Evolutionary conservation across 2,888 invertebrate species (phyloP), one percentile per base, ranked within the genome.

Genomic region (Ormyrus nitidulus): DNA sequence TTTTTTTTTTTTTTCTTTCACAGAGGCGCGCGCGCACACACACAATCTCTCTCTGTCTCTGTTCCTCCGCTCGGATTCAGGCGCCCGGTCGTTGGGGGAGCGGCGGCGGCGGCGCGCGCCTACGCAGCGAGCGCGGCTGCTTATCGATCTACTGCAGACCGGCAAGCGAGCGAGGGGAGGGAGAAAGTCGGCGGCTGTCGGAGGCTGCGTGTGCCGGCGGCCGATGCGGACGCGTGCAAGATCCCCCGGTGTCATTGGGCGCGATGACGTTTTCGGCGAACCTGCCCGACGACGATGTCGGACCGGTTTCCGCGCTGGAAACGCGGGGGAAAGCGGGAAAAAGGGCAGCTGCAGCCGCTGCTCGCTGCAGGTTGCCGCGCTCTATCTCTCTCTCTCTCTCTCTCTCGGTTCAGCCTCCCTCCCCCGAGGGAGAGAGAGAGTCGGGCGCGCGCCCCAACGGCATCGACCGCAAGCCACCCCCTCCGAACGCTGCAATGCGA

Each of bases 401-500:
- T 34, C 34, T 34, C 34, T 34, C 34, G 3, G 34, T 34, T 34
- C 34, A 34, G 34, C 34, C 34, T 34, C 34, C 34, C 34, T 34
- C 34, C 34, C 34, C 34, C 34, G 34, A 34, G 34, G 34, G 34
- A 34, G 34, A 34, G 34, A 34, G 34, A 34, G 34, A 4, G 34
- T 34, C 74, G 72, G n/a, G 69, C 66, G 76, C 66, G 71, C 77
- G 66, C 64, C 69, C 59, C 76, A 46, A 85, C 89, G 90, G 89
- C 90, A 90, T 90, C 90, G 90, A 90, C 90, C 90, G 90, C 88
- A 88, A 86, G 19, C 69, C 66, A 34, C 61, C 83, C 87, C 51
- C 49, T 11, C 88, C 88, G 87, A 88, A 88, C 90, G 90, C 90
- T 90, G 90, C 90, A 90, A 89, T 90, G 90, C 90, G 90, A 90